Base-by-base conservation (phyloP, 2,113 vertebrate species). In the Garra rufa region DNA sequence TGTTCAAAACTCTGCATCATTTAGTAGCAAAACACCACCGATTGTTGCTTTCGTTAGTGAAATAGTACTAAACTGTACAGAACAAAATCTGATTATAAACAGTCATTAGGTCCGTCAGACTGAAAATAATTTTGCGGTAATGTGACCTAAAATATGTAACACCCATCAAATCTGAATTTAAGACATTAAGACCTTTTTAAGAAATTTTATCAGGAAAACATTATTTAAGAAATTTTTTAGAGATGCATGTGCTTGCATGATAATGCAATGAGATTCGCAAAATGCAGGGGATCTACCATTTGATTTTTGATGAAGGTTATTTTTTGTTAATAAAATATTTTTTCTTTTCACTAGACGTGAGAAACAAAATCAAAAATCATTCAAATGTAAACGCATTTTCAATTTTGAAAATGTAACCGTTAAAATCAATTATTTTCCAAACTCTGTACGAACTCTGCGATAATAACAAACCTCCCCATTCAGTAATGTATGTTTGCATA, bases 401-500 rank as follows among this genome's bases (percentile, higher is more conserved):
- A 24, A 13, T 3, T 2, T 30, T 21, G 9, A 41, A 69, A 69
- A 75, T 48, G 9, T 9, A 28, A 48, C 9, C 2, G 19, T 24
- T 46, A 2, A 26, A 75, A 75, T 50, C 14, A 4, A 30, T 15
- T 3, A 0, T 19, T 75, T 21, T 52, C 44, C 43, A 63, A 67
- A 67, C 59, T 85, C 1, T 13, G 52, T 38, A 79, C 90, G 91
- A 90, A 89, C 87, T 89, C 88, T 88, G 91, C 86, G 89, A 87
- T 91, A 93, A 94, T 93, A 92, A 91, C 90, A 92, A 92, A 93
- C 90, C 88, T 92, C 86, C 88, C 83, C 84, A 59, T 90, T 91
- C 88, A 89, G 92, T 91, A 89, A 88, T 86, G 92, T 91, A 88
- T 1, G 86, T 95, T 93, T 95, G 94, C 85, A 87, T 94, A 95